A percentile compares a stretch with the other conserved stretches of the same genome.
phyloP scores from a whole-genome alignment of 2,797 vertebrate genomes.

The Clarias platycephalus region DNA sequence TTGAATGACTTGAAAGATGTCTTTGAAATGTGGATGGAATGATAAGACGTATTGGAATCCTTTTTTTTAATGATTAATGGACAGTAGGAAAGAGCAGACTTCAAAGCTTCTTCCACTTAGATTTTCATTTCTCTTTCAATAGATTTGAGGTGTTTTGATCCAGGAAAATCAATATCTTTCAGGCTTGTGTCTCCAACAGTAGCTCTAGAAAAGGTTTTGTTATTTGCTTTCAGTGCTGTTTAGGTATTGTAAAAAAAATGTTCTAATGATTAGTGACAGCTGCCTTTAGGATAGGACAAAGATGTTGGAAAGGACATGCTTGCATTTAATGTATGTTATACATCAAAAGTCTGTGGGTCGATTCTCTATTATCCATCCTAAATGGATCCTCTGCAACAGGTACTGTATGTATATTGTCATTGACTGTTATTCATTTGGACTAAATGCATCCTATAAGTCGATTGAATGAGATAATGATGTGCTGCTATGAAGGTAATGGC shows the following conservation, averaged over 20 bases:
- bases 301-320: background rate
- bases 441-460: conserved; percentile 11
- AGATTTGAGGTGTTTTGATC: conserved; percentile 39
- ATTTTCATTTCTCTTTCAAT: conserved; percentile 31
- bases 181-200: conserved; percentile 26
- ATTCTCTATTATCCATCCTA: background rate
- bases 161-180: conserved; percentile 34
- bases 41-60: conserved; percentile 29
- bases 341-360: background rate
- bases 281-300: background rate
- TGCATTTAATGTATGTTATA: background rate
- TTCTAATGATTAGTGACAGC: conserved; percentile 9
- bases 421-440: conserved; percentile 7
- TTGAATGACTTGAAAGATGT: conserved; percentile 23
- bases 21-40: conserved; percentile 28
- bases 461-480: conserved; percentile 6
- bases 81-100: conserved; percentile 21
- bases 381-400: conserved; percentile 1
- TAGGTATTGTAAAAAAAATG: conserved; percentile 13
- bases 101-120: conserved; percentile 31
- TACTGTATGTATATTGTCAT: conserved; percentile 15
- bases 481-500: background rate
- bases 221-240: conserved; percentile 18
- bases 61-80: conserved; percentile 36
- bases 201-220: conserved; percentile 6